Evolutionary conservation across 2,888 invertebrate species (phyloP), one percentile per base, ranked within the genome.

Genomic region (Thymelicus sylvestris): DNA sequence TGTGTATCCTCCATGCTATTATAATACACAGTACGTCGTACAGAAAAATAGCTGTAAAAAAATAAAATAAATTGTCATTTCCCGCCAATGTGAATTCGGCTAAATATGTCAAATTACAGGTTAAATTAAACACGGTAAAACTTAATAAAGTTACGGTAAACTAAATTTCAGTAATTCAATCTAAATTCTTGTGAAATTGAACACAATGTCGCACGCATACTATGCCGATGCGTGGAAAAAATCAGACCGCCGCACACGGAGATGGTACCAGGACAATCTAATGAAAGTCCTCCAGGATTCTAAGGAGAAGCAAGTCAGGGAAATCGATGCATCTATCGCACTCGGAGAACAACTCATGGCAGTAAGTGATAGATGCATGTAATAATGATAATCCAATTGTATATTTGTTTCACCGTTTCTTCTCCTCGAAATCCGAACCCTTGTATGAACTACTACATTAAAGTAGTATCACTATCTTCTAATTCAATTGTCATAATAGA

Each of bases 301-400:
- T 8, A 93, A 92, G 74, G 91, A 91, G 67, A 87, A 85, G n/a
- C 85, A 84, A 63, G 86, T 79, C 6, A 81, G 91, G 6, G 89
- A 87, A 24, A 83, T 92, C 12, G 92, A 92, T 70, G 77, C 76
- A 0, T 85, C 89, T 2, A 89, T 93, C 8, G 82, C 73, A 1
- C 75, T 90, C 13, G 89, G 87, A 8, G 78, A 87, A 12, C 76
- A 89, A 69, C 81, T 92, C 47, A 74, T 86, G 55, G 72, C 75
- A 81, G 92, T 91, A 80, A 19, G 59, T 57, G 15, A 38, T 71
- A 2, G 39, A 55, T 57, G 24, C n/a, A 7, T n/a, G 24, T 24
- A 52, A 2, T 41, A 8, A 8, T 41, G 7, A 0, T 41, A 41
- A 41, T 41, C 41, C 7, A 8, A 8, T 19, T 6, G 7, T 8